Evolutionary conservation across 2,113 vertebrate genomes (phyloP).

Genomic region (Psophia crepitans): DNA sequence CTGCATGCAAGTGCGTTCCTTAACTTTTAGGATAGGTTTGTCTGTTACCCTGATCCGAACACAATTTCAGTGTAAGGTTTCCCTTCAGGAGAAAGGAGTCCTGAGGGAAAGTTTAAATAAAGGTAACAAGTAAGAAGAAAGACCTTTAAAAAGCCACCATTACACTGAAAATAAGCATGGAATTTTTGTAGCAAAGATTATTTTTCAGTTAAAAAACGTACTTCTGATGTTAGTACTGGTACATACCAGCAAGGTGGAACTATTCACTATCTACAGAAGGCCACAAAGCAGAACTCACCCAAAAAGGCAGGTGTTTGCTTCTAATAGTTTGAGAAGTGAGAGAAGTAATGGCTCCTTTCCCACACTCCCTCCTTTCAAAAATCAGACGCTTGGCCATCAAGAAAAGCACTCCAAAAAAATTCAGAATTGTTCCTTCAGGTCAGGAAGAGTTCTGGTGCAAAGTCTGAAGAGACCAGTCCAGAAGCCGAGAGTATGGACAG

Average conservation of each 20-base stretch:
- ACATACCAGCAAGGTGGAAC: not conserved
- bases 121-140: not conserved
- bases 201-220: not conserved
- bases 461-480: not conserved
- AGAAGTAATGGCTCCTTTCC: not conserved
- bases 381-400: not conserved
- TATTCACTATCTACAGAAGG: not conserved
- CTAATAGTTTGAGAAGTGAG: not conserved
- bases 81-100: not conserved
- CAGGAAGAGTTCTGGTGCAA: not conserved
- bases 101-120: not conserved
- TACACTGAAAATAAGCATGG: not conserved
- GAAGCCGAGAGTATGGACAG: not conserved
- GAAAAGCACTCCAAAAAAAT: not conserved
- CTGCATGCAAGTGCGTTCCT: not conserved
- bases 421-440: not conserved
- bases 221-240: not conserved
- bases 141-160: not conserved
- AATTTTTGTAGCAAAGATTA: not conserved
- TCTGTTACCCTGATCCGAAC: not conserved
- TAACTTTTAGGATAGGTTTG: not conserved
- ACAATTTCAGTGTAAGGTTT: not conserved
- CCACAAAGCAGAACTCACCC: not conserved
- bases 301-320: not conserved
- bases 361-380: not conserved